phyloP scores from a whole-genome alignment of 2,888 invertebrate species.

The Himalopsyche kuldschensis region DNA sequence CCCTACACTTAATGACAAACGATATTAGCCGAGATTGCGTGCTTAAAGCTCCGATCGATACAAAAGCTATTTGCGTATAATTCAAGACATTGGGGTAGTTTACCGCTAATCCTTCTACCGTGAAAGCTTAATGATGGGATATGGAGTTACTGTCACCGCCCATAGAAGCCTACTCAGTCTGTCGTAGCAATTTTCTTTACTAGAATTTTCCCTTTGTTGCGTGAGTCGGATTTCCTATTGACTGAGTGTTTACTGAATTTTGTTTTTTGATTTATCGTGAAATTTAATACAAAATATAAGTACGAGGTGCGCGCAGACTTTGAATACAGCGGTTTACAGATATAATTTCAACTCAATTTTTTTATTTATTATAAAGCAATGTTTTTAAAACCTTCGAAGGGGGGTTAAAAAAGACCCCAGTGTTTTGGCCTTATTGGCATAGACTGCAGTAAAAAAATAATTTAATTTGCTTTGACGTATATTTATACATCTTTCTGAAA shows the following conservation, averaged over 20 bases:
- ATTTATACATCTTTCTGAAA: no score
- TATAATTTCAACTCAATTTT: no score
- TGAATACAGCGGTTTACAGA: no score
- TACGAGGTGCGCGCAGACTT: no score
- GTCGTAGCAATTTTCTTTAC: background rate
- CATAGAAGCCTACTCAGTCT: background rate
- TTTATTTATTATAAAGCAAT: no score
- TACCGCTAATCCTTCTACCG: background rate
- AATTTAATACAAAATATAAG: no score
- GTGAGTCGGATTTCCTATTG: background rate
- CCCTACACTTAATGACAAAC: background rate
- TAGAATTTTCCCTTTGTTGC: background rate
- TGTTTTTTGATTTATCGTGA: background rate
- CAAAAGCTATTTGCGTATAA: conserved; percentile 3
- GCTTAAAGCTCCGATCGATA: background rate
- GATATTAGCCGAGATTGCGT: background rate
- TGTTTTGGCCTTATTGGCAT: no score
- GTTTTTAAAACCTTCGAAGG: no score
- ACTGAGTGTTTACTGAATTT: background rate
- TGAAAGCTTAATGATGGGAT: conserved; percentile 6
- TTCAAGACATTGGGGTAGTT: background rate
- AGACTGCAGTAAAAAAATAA: no score
- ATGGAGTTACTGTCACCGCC: conserved; percentile 2
- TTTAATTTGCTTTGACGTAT: no score
- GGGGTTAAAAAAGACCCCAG: no score